A percentile compares a stretch with the other conserved stretches of the same genome.
Evolutionary conservation across 2,888 invertebrate genomes (phyloP).

Genomic region (Rotaria sp.): DNA sequence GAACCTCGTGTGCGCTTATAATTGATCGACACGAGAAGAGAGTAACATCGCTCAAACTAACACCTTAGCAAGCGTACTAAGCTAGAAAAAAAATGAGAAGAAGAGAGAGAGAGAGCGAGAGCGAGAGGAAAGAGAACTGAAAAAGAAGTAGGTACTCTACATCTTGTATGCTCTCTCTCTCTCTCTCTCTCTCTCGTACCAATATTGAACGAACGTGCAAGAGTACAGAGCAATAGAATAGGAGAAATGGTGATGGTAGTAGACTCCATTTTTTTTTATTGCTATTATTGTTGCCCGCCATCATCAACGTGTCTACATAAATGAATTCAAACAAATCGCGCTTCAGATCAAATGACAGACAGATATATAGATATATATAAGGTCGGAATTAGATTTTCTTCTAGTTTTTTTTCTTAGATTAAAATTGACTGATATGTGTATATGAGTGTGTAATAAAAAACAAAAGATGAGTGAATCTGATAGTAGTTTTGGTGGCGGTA

Average conservation of each 20-base stretch:
- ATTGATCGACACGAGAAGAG: not conserved
- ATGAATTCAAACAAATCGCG: slow-evolving; percentile 3
- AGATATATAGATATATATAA: not conserved
- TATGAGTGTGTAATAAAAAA: not conserved
- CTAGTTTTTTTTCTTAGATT: not conserved
- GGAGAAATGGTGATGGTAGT: not conserved
- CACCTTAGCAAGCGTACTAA: not conserved
- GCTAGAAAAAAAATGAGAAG: not conserved
- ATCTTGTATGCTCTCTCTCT: not conserved
- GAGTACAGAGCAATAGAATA: not conserved
- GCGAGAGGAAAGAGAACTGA: not conserved
- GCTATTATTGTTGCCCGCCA: not conserved
- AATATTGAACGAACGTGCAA: slow-evolving; percentile 22
- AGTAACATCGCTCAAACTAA: not conserved
- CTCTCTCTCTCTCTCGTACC: not conserved
- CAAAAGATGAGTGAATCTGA: not conserved
- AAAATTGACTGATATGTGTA: not conserved
- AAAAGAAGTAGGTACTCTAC: not conserved
- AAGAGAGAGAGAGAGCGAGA: not conserved
- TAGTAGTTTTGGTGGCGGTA: not conserved
- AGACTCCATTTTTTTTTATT: slow-evolving; percentile 3
- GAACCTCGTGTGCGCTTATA: not conserved
- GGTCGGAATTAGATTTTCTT: not conserved
- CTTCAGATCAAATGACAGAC: not conserved
- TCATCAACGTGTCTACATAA: not conserved